Evolutionary conservation across 30 jellyfish, hydroid and myxozoan genomes (phyloP).

Genomic region (Nemopilema nomurai): DNA sequence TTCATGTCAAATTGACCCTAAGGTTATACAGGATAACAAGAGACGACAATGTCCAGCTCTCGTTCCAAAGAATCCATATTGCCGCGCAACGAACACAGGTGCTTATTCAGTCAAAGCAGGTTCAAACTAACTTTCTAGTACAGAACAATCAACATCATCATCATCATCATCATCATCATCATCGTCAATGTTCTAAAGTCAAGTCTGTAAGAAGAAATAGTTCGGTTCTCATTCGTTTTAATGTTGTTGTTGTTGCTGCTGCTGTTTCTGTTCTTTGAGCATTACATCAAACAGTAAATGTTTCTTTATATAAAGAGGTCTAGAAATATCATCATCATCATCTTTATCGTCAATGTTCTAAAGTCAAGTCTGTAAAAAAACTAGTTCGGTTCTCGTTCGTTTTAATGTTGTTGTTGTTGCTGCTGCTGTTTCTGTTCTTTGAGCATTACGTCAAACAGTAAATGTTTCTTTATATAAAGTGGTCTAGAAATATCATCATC

Average conservation of each 20-base stretch:
- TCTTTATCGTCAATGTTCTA: not conserved
- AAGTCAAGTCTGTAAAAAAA: not conserved
- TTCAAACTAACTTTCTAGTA: too few relatives aligned
- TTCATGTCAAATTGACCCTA: too few relatives aligned
- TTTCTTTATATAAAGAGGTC: not conserved
- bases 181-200: not conserved
- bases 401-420: slow-evolving; percentile 34
- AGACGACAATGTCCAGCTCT: too few relatives aligned
- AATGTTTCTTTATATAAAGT: not conserved
- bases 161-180: slow-evolving; percentile 14
- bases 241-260: not conserved
- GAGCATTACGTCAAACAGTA: not conserved
- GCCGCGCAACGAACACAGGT: too few relatives aligned
- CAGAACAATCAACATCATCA: not conserved
- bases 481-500: not conserved
- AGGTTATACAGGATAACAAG: too few relatives aligned
- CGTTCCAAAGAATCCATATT: too few relatives aligned
- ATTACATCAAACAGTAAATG: not conserved
- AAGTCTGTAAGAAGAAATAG: not conserved
- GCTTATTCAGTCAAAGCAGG: too few relatives aligned
- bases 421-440: slow-evolving; percentile 5
- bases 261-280: not conserved
- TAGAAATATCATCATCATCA: slow-evolving; percentile 32
- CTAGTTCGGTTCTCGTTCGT: not conserved
- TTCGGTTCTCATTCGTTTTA: not conserved